Conservation (phyloP, 2,113 vertebrate genomes). For the Phoenicopterus ruber region DNA sequence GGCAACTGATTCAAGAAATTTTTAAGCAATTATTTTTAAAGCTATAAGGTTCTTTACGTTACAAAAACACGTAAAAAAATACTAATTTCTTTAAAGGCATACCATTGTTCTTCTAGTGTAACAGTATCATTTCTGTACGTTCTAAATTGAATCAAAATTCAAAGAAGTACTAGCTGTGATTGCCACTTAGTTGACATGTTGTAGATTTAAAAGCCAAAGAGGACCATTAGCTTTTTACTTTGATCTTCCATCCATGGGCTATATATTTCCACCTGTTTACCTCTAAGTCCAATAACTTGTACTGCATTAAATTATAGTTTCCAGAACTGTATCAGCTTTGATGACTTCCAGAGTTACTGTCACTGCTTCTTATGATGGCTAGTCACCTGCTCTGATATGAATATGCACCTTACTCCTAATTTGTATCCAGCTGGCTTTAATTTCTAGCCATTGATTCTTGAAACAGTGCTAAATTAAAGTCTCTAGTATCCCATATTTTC, state of each 20-base stretch:
- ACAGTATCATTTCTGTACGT: not conserved
- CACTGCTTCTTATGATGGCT: not conserved
- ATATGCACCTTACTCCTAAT: not conserved
- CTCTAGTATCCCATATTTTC: not conserved
- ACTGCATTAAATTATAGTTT: not conserved
- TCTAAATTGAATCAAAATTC: not conserved
- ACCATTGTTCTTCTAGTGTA: not conserved
- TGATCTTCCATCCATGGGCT: accelerated
- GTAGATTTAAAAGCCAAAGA: not conserved
- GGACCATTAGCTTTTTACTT: not conserved
- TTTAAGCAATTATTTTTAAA: not conserved
- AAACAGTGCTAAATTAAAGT: not conserved
- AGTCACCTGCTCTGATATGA: not conserved
- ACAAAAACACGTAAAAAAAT: not conserved
- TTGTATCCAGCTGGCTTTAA: not conserved
- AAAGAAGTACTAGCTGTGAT: not conserved
- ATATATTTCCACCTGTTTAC: not conserved
- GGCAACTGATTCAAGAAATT: not conserved
- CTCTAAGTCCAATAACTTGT: not conserved
- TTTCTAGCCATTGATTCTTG: not conserved
- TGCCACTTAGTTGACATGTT: not conserved
- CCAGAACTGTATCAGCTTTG: not conserved
- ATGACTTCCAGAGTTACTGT: not conserved
- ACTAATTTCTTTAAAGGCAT: not conserved
- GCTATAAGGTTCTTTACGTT: not conserved